These are phyloP conservation scores for Pseudomyrmex gracilis DNA, from an alignment of 1,140 invertebrate species.

Conservation along the genomic window DNA sequence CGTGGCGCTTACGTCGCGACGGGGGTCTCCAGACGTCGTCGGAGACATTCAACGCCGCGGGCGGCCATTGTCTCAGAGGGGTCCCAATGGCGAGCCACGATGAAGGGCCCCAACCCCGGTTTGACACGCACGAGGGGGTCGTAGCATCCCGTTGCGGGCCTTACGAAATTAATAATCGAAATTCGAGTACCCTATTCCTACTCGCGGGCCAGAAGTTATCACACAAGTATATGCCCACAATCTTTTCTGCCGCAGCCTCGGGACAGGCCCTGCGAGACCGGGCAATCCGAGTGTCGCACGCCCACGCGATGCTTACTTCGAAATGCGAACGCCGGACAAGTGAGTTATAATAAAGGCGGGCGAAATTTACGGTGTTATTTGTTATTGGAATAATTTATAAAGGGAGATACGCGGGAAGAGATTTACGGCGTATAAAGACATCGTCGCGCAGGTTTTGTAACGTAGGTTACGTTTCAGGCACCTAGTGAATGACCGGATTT, in stretches of 20 bases:
- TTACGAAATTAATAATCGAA: slow-evolving; percentile 83
- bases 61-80: slow-evolving; percentile 84
- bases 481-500: background rate
- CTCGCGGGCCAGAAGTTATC: slow-evolving; percentile 62
- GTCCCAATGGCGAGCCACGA: slow-evolving; percentile 69
- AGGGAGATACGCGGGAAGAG: too few relatives aligned
- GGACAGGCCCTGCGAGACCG: background rate
- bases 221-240: slow-evolving; percentile 19
- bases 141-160: slow-evolving; percentile 75
- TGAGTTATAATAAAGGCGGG: slow-evolving; percentile 65
- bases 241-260: background rate
- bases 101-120: slow-evolving; percentile 68
- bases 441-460: background rate
- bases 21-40: slow-evolving; percentile 84
- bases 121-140: slow-evolving; percentile 80
- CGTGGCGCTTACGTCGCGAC: slow-evolving; percentile 80
- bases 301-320: slow-evolving; percentile 58
- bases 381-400: slow-evolving; percentile 54
- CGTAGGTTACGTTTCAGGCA: background rate
- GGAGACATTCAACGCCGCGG: slow-evolving; percentile 83
- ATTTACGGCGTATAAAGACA: background rate
- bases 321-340: slow-evolving; percentile 48
- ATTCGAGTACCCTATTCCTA: slow-evolving; percentile 76
- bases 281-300: slow-evolving; percentile 58
- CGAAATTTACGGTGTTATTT: slow-evolving; percentile 66